Conservation (phyloP, 2,888 invertebrate species). For the Cheilosia pagana region DNA sequence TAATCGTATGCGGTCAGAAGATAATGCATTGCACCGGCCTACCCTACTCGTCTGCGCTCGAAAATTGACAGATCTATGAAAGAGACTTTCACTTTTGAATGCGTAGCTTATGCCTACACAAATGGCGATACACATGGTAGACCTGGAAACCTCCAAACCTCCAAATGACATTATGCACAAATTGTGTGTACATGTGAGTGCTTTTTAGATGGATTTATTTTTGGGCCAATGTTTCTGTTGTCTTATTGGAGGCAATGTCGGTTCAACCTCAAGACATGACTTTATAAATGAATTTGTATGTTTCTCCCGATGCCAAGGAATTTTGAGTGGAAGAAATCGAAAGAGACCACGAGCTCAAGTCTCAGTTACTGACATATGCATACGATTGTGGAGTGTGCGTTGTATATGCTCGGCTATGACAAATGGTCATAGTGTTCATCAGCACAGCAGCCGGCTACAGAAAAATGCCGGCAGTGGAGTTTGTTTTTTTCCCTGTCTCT, state of each 20-base stretch:
- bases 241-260: slow-evolving; percentile 50
- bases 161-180: slow-evolving; percentile 51
- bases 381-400: slow-evolving; percentile 14
- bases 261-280: slow-evolving; percentile 57
- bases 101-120: slow-evolving; percentile 27
- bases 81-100: slow-evolving; percentile 71
- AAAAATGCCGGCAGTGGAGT: slow-evolving; percentile 40
- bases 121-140: not conserved
- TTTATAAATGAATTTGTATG: slow-evolving; percentile 70
- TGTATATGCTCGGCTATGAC: slow-evolving; percentile 37
- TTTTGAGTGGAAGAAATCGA: slow-evolving; percentile 48
- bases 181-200: slow-evolving; percentile 19
- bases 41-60: slow-evolving; percentile 50
- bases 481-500: slow-evolving; percentile 5
- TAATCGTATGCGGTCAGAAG: slow-evolving; percentile 70
- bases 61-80: slow-evolving; percentile 68
- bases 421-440: slow-evolving; percentile 70
- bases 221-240: slow-evolving; percentile 52
- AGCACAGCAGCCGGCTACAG: slow-evolving; percentile 37
- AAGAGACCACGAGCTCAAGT: slow-evolving; percentile 32
- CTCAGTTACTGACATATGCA: slow-evolving; percentile 41
- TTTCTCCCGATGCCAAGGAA: slow-evolving; percentile 58
- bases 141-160: slow-evolving; percentile 1
- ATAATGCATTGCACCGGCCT: slow-evolving; percentile 62
- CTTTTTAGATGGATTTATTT: slow-evolving; percentile 21